Evolutionary conservation across 2,113 vertebrate species (phyloP), one percentile per base, ranked within the genome.

Genomic region (Poecilia latipinna): DNA sequence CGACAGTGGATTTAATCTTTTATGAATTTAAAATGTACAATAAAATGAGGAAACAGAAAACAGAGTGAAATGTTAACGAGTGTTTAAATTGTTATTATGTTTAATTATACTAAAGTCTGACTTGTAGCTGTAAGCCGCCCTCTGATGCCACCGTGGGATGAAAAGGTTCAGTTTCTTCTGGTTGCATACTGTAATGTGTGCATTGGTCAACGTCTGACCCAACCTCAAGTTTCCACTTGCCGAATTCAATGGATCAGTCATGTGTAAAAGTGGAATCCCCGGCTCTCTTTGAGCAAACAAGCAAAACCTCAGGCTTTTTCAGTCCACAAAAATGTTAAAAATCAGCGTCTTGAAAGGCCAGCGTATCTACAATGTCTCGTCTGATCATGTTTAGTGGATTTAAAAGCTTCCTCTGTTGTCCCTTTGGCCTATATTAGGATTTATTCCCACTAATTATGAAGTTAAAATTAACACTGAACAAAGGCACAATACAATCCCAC

Each of bases 391-490:
- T 79, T 44, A 44, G 31, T 57, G 15, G 1, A 68, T 42, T 80
- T n/a, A 48, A 15, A 70, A 63, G 68, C 61, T 57, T 65, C 28
- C 61, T 33, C 33, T 71, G 51, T 66, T 24, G 37, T 68, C 11
- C 31, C 19, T 48, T 32, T 44, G 72, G 60, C 4, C 29, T 72
- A 74, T 57, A 22, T 42, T 17, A 71, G 60, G 42, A 42, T 42
- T 35, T 65, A 31, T 4, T 48, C 60, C 68, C 57, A 68, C 51
- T 68, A 35, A 75, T 68, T 51, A 69, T 74, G 65, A 68, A 65
- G 83, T 88, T 76, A 71, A 86, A 86, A 84, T 90, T 86, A 89
- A 78, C 68, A 86, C 74, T 32, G 42, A 72, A 85, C 65, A 90
- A 80, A 77, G 73, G 78, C 70, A 78, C 79, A 77, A 80, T 86